Conservation (phyloP, 2,797 vertebrate genomes). For the Prunella strophiata region DNA sequence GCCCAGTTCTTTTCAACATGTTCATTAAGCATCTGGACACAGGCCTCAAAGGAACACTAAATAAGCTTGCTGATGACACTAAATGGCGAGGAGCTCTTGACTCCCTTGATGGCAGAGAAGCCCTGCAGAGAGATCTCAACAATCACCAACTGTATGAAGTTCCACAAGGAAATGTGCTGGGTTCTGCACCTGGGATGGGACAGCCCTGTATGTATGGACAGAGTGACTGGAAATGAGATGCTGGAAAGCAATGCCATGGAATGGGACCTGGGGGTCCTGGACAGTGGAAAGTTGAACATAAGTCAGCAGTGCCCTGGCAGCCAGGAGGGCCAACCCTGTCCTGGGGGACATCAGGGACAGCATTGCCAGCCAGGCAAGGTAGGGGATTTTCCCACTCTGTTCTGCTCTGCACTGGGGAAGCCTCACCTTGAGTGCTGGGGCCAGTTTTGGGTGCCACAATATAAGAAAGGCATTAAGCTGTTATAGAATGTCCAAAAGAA, state of each 20-base stretch:
- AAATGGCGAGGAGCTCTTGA: rapidly evolving
- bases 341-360: neutral
- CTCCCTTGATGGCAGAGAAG: neutral
- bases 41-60: neutral
- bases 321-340: neutral
- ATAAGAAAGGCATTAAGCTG: neutral
- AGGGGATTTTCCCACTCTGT: neutral
- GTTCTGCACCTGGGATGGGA: neutral
- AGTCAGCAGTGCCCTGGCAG: neutral
- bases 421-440: rapidly evolving
- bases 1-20: neutral
- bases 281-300: rapidly evolving
- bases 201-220: neutral
- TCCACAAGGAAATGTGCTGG: neutral
- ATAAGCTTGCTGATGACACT: neutral
- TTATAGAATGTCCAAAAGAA: neutral
- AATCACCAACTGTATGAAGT: neutral
- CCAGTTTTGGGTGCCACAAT: neutral
- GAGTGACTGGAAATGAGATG: neutral
- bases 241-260: neutral
- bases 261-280: neutral
- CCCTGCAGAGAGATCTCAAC: neutral
- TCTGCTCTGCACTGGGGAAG: rapidly evolving
- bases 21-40: neutral
- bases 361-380: rapidly evolving